Conservation (phyloP, 2,797 vertebrate species). For the Gymnothorax javanicus region DNA sequence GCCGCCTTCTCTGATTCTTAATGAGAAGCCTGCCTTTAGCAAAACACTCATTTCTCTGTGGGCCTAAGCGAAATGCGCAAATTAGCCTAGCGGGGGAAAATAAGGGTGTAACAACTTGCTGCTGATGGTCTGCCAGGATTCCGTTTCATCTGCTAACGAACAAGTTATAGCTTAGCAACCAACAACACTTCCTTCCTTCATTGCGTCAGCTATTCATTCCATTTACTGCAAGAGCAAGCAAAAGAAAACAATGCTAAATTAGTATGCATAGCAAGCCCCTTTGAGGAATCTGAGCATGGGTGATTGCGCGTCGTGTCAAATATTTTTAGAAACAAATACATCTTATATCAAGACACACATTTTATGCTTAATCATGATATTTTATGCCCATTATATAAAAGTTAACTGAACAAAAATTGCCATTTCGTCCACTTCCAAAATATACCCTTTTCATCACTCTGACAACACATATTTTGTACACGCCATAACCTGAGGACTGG, state of each 20-base stretch:
- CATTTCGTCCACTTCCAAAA: background rate
- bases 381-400: background rate
- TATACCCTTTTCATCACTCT: background rate
- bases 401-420: too few relatives aligned
- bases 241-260: background rate
- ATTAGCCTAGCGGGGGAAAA: background rate
- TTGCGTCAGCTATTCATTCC: background rate
- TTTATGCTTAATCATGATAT: background rate
- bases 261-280: background rate
- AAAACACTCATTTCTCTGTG: background rate
- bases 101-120: background rate
- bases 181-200: background rate
- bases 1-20: too few relatives aligned
- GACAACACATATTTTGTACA: background rate
- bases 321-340: background rate
- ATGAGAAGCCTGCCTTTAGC: background rate
- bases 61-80: background rate
- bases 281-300: background rate
- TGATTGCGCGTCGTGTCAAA: background rate
- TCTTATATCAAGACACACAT: background rate
- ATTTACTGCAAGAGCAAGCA: background rate
- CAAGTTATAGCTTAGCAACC: background rate
- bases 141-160: too few relatives aligned
- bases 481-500: background rate
- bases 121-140: background rate